Evolutionary conservation across 2,888 invertebrate species (phyloP), one percentile per base, ranked within the genome.

Genomic region (Agriopis leucophaearia): DNA sequence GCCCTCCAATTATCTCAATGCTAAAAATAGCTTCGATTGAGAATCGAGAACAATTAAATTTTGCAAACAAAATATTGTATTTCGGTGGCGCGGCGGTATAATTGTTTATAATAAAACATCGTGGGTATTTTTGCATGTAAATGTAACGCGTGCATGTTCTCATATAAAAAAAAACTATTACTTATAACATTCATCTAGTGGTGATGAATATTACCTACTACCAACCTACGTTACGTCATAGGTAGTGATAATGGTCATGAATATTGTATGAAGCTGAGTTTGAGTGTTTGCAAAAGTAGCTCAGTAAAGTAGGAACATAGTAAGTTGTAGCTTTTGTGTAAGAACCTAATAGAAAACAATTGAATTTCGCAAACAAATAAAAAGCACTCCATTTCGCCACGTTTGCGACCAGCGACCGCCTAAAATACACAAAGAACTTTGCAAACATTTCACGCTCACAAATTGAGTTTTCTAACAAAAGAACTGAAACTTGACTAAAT

Each of bases 381-480:
- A 60, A 40, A 64, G 16, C 50, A 56, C 51, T 57, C 51, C 52
- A 57, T 62, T 54, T 45, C 1, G 27, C 55, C 47, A 58, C 58
- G 50, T 52, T 56, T 16, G 45, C 18, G 8, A 55, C 60, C 44
- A 50, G 51, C 38, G 3, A 52, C 44, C 27, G 40, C 12, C 52
- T 44, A 56, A 51, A 57, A 48, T 45, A 50, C 44, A 61, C 55
- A 62, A 62, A 62, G 52, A 57, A 51, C 44, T 60, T 51, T 18
- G 16, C 18, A 58, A 67, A 58, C 62, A 47, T 38, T 63, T 67
- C 51, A 16, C 62, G 58, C 58, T 27, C 27, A 40, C 16, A 63
- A 50, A 67, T 67, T 62, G 57, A 67, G 61, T 67, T 69, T 64
- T 57, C 56, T 56, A 69, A 64, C 68, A 64, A 69, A 60, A 69